Conservation (phyloP, 2,797 vertebrate species). For the Mallotus villosus region DNA sequence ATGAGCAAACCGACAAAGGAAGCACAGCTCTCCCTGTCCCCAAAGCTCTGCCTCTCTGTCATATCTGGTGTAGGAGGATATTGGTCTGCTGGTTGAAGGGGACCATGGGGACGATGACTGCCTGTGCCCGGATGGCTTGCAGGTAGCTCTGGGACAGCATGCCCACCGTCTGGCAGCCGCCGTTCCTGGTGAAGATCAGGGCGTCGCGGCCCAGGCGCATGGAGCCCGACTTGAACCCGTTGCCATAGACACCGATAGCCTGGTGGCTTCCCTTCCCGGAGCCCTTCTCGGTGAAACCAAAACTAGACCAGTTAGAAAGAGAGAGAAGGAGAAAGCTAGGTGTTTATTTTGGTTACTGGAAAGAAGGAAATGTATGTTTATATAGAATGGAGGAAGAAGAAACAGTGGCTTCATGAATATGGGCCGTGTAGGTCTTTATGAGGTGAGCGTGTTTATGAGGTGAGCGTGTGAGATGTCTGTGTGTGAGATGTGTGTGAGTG, state of each 20-base stretch:
- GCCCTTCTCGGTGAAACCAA: conserved; percentile 82
- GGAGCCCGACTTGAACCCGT: conserved; percentile 85
- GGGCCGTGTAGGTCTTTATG: neutral
- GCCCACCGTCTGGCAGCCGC: conserved; percentile 77
- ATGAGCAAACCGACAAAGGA: neutral
- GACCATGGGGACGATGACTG: conserved; percentile 80
- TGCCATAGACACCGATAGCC: conserved; percentile 81
- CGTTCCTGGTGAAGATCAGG: conserved; percentile 85
- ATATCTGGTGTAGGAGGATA: conserved; percentile 59
- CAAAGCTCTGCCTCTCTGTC: neutral
- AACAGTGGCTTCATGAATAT: no score
- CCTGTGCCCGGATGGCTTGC: conserved; percentile 77
- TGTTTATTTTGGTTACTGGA: neutral
- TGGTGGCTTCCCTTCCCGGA: conserved; percentile 65
- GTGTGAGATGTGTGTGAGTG: no score
- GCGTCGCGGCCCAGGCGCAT: conserved; percentile 82
- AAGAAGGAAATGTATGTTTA: neutral
- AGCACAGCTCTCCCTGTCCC: neutral
- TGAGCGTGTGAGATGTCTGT: neutral
- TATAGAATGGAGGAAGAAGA: neutral
- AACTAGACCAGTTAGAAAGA: conserved; percentile 62
- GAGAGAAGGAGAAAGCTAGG: neutral
- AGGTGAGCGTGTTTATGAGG: neutral
- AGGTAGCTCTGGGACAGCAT: conserved; percentile 83
- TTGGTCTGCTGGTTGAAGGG: conserved; percentile 82